These are phyloP conservation scores for Coenobita brevimanus DNA, from an alignment of 1,140 invertebrate species.

Conservation along the genomic window DNA sequence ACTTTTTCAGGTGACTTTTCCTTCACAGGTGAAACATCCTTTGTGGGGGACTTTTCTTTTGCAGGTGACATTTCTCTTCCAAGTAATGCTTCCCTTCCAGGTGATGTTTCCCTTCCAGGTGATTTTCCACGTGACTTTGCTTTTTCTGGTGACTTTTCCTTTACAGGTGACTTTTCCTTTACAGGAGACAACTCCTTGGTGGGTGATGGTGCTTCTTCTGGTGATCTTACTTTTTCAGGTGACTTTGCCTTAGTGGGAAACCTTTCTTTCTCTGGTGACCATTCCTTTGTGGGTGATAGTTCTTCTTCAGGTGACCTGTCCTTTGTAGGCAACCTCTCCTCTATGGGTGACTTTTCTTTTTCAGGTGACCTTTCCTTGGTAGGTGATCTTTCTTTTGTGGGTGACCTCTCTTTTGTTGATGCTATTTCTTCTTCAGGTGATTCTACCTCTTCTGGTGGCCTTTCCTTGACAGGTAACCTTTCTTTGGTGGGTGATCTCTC, in stretches of 20 bases:
- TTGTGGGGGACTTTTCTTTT: neutral
- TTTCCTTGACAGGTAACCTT: neutral
- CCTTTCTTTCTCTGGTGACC: neutral
- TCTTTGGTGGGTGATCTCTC: constrained; percentile 34
- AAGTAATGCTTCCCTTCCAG: constrained; percentile 36
- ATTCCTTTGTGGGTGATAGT: no score
- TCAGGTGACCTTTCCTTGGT: constrained; percentile 67
- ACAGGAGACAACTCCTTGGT: neutral
- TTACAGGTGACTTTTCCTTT: neutral
- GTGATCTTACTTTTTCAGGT: neutral
- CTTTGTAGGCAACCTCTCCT: no score
- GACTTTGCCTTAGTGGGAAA: neutral
- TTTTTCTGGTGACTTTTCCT: neutral
- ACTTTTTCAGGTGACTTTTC: neutral
- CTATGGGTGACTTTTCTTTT: neutral
- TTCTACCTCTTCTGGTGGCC: neutral
- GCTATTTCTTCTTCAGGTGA: neutral
- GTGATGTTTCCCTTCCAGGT: constrained; percentile 31
- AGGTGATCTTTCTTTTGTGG: constrained; percentile 34
- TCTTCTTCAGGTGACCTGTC: no score
- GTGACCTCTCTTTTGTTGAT: neutral
- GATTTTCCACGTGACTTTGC: neutral
- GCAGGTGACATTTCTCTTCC: no score
- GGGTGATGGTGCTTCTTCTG: neutral
- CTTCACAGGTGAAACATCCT: neutral